phyloP scores from a whole-genome alignment of 2,113 vertebrate species.

The Lasiurus cinereus region DNA sequence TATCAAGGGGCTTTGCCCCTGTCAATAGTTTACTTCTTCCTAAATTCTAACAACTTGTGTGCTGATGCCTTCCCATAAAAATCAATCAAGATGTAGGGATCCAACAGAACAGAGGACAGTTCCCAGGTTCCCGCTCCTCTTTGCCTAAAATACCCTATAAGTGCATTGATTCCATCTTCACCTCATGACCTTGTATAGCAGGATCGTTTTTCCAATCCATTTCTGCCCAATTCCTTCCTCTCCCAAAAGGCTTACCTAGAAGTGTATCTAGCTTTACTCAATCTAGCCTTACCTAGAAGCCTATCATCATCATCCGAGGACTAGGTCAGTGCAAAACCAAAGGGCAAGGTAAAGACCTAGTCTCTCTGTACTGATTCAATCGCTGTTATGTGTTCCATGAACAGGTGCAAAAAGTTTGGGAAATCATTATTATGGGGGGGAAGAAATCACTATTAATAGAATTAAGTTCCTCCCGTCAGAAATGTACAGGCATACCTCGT shows the following conservation, averaged over 20 bases:
- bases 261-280: not conserved
- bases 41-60: not conserved
- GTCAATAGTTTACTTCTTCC: not conserved
- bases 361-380: not conserved
- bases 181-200: constrained; percentile 67
- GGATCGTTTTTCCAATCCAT: constrained; percentile 74
- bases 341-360: not conserved
- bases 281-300: constrained; percentile 22
- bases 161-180: constrained; percentile 46
- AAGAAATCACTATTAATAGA: constrained; percentile 43
- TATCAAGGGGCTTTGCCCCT: not conserved
- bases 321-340: not conserved
- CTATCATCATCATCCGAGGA: not conserved
- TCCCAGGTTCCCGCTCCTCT: not conserved
- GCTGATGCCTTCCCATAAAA: constrained; percentile 35
- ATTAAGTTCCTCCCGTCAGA: constrained; percentile 55
- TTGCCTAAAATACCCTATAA: not conserved
- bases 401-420: constrained; percentile 27
- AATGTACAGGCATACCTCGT: not conserved
- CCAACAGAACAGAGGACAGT: constrained; percentile 15
- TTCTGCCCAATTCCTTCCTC: constrained; percentile 18
- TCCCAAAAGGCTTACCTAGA: constrained; percentile 19
- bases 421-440: constrained; percentile 11
- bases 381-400: not conserved
- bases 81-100: constrained; percentile 50